Conservation (phyloP, 2,113 vertebrate species). For the Etia nguti region DNA sequence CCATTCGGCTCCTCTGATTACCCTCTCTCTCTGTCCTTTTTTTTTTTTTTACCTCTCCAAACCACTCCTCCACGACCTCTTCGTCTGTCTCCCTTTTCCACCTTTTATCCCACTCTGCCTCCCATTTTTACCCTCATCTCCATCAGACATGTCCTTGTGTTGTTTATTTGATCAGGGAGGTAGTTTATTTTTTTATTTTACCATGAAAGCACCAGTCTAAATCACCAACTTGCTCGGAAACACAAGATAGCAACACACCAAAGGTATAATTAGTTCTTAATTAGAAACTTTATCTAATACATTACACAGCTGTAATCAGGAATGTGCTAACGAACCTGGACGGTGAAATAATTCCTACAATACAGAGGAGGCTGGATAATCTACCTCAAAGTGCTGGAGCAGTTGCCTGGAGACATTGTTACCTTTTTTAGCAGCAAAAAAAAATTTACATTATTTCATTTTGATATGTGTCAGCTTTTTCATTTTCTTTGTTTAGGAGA, state of each 20-base stretch:
- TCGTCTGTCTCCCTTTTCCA: background rate
- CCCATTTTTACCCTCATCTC: background rate
- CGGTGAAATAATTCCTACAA: conserved; percentile 49
- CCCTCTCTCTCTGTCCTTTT: background rate
- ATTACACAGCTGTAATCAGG: conserved; percentile 42
- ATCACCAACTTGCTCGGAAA: conserved; percentile 53
- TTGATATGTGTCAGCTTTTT: conserved; percentile 9
- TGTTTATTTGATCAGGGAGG: conserved; percentile 38
- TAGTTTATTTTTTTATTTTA: conserved; percentile 5
- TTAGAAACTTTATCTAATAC: conserved; percentile 64
- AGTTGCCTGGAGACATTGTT: conserved; percentile 55
- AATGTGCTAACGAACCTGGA: conserved; percentile 47
- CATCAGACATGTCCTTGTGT: conserved; percentile 26
- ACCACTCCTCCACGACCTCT: conserved; percentile 8
- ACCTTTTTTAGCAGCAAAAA: background rate
- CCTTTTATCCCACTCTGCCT: background rate
- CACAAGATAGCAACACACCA: conserved; percentile 40
- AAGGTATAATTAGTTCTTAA: conserved; percentile 68
- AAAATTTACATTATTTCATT: conserved; percentile 34
- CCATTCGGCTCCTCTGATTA: background rate
- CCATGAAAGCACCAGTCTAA: conserved; percentile 35
- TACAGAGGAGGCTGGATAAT: conserved; percentile 38
- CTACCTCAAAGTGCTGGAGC: conserved; percentile 11
- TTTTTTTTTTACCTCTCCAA: background rate
- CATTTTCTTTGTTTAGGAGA: background rate